Conservation (phyloP, 92 coral and sea anemone species). For the Isaurus tuberculatus region DNA sequence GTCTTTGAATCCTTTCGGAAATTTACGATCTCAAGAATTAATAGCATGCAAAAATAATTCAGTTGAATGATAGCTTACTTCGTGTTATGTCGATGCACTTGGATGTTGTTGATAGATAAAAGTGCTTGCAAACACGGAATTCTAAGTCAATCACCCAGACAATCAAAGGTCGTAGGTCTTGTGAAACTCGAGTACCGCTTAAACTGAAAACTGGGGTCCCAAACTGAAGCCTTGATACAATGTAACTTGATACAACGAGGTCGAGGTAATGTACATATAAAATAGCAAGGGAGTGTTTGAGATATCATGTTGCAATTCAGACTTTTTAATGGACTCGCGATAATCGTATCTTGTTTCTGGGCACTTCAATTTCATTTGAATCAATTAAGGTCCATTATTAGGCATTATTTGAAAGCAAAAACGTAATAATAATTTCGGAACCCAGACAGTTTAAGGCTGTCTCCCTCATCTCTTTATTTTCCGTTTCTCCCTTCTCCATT, state of each 20-base stretch:
- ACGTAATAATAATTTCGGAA: slow-evolving; percentile 3
- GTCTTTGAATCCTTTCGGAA: slow-evolving; percentile 1
- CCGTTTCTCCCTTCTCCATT: not conserved
- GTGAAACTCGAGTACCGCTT: not conserved
- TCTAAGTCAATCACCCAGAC: not conserved
- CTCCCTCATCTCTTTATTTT: slow-evolving; percentile 15
- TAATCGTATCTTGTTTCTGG: slow-evolving; percentile 7
- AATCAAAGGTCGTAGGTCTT: not conserved
- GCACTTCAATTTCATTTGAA: slow-evolving; percentile 1
- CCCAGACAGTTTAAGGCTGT: not conserved
- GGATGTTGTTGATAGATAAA: not conserved
- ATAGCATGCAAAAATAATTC: not conserved
- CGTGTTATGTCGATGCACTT: not conserved
- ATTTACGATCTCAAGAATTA: not conserved
- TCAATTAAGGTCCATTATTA: not conserved
- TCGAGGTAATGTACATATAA: not conserved
- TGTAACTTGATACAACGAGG: slow-evolving; percentile 2
- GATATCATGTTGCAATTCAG: not conserved
- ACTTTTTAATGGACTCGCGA: not conserved
- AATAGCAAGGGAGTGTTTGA: no score
- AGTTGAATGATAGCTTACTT: not conserved
- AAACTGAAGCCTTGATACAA: not conserved
- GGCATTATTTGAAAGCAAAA: not conserved
- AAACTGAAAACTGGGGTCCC: not conserved
- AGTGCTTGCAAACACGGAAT: not conserved